Percentiles rank a stretch among this genome's conserved stretches.
phyloP scores from a whole-genome alignment of 1,140 invertebrate species.

The roundworm (Caenorhabditis elegans) region WBcel235 BX284602.5:2224501-2225000 shows the following conservation, averaged over 20 bases:
- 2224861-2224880: too few species aligned
- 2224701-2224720: background rate
- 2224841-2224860: background rate
- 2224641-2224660: conserved; percentile 67
- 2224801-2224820: background rate
- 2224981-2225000: too few species aligned
- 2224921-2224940: too few species aligned
- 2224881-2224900: too few species aligned
- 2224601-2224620: conserved; percentile 70
- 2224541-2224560: conserved; percentile 54
- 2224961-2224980: too few species aligned
- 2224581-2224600: conserved; percentile 70
- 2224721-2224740: background rate
- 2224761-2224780: background rate
- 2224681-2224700: background rate
- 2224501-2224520: background rate
- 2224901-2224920: too few species aligned
- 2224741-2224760: background rate
- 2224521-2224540: conserved; percentile 27
- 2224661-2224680: background rate
- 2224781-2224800: too few species aligned
- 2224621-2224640: conserved; percentile 67
- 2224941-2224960: too few species aligned
- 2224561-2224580: conserved; percentile 65
- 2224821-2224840: too few species aligned